These are phyloP conservation scores for Pararge aegeria DNA, from an alignment of 1,140 invertebrate species.

Conservation along the genomic window DNA sequence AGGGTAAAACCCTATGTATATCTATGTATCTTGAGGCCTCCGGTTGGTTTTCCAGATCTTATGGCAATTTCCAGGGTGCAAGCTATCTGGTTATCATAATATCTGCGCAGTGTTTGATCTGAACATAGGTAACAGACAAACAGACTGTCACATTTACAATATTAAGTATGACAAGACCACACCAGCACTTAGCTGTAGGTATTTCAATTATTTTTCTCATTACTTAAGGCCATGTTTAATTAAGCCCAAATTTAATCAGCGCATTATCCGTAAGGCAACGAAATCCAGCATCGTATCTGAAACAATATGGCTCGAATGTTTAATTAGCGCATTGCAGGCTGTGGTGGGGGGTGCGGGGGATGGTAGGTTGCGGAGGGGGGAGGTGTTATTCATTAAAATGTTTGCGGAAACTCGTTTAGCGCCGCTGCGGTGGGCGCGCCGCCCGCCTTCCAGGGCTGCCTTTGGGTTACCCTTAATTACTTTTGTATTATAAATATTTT, in stretches of 20 bases:
- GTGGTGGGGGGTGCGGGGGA: slow-evolving; percentile 27
- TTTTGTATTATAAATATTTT: slow-evolving; percentile 11
- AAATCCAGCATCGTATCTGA: slow-evolving; percentile 64
- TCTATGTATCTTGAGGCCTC: too few relatives aligned
- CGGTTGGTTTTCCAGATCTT: too few relatives aligned
- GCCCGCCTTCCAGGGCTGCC: slow-evolving; percentile 53
- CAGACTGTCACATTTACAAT: not conserved
- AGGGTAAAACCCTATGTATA: too few relatives aligned
- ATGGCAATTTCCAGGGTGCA: too few relatives aligned
- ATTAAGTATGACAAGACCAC: not conserved
- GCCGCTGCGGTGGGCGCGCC: slow-evolving; percentile 61
- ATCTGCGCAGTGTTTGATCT: too few relatives aligned
- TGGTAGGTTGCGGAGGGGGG: slow-evolving; percentile 30
- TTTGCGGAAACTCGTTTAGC: slow-evolving; percentile 76
- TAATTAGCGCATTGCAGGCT: slow-evolving; percentile 71
- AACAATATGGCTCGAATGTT: slow-evolving; percentile 75
- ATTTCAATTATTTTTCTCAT: slow-evolving; percentile 14
- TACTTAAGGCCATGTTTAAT: slow-evolving; percentile 33
- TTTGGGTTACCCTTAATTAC: slow-evolving; percentile 24
- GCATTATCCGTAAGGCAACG: slow-evolving; percentile 50
- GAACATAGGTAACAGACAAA: too few relatives aligned
- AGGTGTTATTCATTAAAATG: slow-evolving; percentile 77
- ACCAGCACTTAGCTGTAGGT: not conserved
- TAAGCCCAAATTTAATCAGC: slow-evolving; percentile 50
- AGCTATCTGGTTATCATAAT: too few relatives aligned